Evolutionary conservation across 1,140 invertebrate genomes (phyloP), one percentile per base, ranked within the genome.

Genomic region (Acyrthosiphon pisum): DNA sequence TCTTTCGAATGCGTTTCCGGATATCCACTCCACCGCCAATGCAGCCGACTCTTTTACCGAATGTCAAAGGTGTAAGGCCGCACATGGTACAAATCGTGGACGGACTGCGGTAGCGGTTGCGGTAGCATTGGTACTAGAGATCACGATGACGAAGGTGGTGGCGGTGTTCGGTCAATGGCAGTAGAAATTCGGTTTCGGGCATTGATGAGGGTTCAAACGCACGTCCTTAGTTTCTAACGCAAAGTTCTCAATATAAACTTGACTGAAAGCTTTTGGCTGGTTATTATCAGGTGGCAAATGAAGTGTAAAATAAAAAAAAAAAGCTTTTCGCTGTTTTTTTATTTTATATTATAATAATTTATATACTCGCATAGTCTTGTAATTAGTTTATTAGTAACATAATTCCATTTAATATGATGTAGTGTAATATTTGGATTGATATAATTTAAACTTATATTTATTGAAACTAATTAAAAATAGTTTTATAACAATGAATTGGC

Each of bases 121-220:
- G 41, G 86, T 46, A 44, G 46, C 37, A 53, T 89, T 37, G 44
- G 41, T 46, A 88, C 86, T n/a, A 88, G 11, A 89, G 30, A 48
- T 30, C 44, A 35, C 14, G 11, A 90, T 30, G 41, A 84, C 7
- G 60, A 37, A 81, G 76, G 76, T 81, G 76, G 76, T 35, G 26
- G n/a, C 7, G 22, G 37, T 41, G 50, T 37, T 56, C 7, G 41
- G 60, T 91, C 41, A 76, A 14, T n/a, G 14, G 14, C 90, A 68
- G n/a, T 22, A 76, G 11, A 91, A 76, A 23, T 91, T 91, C 41
- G 56, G 26, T 91, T 76, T 76, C 7, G 41, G 30, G 26, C 37
- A 68, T 91, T 91, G 41, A 91, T 44, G 44, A 91, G 60, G 90
- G 90, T 76, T 91, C 37, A 30, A 68, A 91, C 56, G 23, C 53